Percentiles rank a stretch among this genome's conserved stretches.
Evolutionary conservation across 1,140 invertebrate species (phyloP).

Genomic region (Diplogasteroides magnus): DNA sequence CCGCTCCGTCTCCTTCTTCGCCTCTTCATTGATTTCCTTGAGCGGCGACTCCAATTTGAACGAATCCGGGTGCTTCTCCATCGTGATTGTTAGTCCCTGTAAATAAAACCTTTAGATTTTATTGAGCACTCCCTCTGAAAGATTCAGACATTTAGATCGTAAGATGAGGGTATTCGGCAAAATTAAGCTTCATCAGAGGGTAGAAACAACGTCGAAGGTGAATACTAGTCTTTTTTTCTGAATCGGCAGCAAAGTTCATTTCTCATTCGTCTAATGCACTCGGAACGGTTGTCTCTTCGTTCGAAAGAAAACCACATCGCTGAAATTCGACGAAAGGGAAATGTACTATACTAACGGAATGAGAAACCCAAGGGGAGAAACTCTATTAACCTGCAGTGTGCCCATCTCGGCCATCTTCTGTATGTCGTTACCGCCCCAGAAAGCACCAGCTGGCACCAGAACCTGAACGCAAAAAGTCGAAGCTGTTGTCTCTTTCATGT

Average conservation of each 20-base stretch:
- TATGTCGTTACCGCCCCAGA: slow-evolving; percentile 67
- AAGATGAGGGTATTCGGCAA: no score
- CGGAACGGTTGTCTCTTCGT: no score
- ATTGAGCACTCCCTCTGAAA: slow-evolving; percentile 6
- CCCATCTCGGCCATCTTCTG: slow-evolving; percentile 63
- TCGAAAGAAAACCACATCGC: no score
- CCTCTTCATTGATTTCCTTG: slow-evolving; percentile 58
- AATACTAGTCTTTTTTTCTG: no score
- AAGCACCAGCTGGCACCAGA: slow-evolving; percentile 64
- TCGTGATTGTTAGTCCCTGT: slow-evolving; percentile 62
- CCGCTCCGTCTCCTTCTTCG: slow-evolving; percentile 42
- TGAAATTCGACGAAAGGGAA: no score
- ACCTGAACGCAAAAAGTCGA: slow-evolving; percentile 24
- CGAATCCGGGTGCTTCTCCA: slow-evolving; percentile 64
- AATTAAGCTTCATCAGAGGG: no score
- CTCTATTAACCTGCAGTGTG: slow-evolving; percentile 58
- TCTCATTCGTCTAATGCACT: no score
- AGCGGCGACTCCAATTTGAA: slow-evolving; percentile 60
- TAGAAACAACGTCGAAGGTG: no score
- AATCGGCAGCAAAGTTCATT: no score
- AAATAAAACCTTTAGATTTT: slow-evolving; percentile 13
- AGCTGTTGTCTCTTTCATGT: no score
- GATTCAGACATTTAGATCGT: no score
- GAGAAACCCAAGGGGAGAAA: not conserved
- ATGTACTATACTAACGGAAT: no score